phyloP scores from a whole-genome alignment of 2,888 invertebrate genomes.

The Homarus gammarus region DNA sequence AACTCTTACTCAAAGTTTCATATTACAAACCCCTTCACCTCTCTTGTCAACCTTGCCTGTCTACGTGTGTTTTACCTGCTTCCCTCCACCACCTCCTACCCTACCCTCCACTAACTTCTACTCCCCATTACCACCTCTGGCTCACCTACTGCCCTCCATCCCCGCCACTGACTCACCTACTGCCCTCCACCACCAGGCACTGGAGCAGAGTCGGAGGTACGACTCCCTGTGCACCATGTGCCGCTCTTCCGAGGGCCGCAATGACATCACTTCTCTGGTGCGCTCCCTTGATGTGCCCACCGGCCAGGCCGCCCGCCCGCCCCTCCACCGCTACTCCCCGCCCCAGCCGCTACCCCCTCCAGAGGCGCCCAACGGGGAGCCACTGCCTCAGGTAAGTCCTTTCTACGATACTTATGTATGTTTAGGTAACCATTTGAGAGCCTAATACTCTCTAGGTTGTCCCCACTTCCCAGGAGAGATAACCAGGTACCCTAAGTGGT shows the following conservation, averaged over 20 bases:
- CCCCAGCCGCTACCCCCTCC: slow-evolving; percentile 85
- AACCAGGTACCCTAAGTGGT: too few relatives aligned
- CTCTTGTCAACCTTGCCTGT: too few relatives aligned
- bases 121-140: background rate
- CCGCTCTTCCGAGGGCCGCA: slow-evolving; percentile 86
- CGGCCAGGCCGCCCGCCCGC: slow-evolving; percentile 79
- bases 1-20: too few relatives aligned
- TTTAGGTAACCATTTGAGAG: too few relatives aligned
- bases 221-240: slow-evolving; percentile 89
- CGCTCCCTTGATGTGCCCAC: slow-evolving; percentile 84
- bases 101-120: background rate
- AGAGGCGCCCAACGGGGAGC: slow-evolving; percentile 73
- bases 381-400: slow-evolving; percentile 41
- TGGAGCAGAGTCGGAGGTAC: slow-evolving; percentile 91
- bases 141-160: slow-evolving; percentile 5
- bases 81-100: background rate
- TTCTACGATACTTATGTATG: too few relatives aligned
- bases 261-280: slow-evolving; percentile 89
- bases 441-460: too few relatives aligned
- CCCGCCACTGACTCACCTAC: background rate
- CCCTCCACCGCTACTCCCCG: slow-evolving; percentile 82
- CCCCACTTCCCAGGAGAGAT: too few relatives aligned
- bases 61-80: too few relatives aligned
- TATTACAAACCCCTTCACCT: too few relatives aligned
- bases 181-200: slow-evolving; percentile 82